Conservation (phyloP, 2,888 invertebrate species). For the Choreutis nemorana region DNA sequence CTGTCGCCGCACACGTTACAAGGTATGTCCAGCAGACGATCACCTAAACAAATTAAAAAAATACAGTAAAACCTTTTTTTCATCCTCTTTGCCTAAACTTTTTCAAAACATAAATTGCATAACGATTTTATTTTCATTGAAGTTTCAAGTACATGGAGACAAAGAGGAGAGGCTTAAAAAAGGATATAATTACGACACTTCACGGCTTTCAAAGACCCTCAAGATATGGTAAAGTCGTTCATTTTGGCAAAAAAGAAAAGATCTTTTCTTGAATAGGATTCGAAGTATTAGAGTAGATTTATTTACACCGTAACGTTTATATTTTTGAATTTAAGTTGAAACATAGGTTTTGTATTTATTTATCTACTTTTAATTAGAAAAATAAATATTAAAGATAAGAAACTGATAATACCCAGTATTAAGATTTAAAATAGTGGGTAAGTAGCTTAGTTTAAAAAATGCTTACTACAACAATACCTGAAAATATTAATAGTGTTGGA, state of each 20-base stretch:
- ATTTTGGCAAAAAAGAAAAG: constrained; percentile 52
- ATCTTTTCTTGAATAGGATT: constrained; percentile 55
- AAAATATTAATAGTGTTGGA: too few species aligned
- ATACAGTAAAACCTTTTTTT: neutral
- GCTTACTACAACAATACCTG: too few species aligned
- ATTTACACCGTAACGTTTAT: constrained; percentile 1
- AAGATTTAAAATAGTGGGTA: too few species aligned
- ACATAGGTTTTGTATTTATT: too few species aligned
- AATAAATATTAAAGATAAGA: too few species aligned
- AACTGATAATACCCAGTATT: too few species aligned
- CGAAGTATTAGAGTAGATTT: constrained; percentile 42
- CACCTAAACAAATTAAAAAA: constrained; percentile 80
- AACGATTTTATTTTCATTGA: constrained; percentile 11
- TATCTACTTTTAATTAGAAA: too few species aligned
- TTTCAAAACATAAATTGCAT: constrained; percentile 9
- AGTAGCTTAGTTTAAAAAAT: too few species aligned
- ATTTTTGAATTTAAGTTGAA: too few species aligned
- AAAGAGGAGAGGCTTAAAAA: constrained; percentile 16
- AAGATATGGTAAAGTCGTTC: constrained; percentile 60
- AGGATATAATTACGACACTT: constrained; percentile 58
- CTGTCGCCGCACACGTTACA: constrained; percentile 99
- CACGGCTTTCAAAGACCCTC: constrained; percentile 50
- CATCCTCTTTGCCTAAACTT: constrained; percentile 3
- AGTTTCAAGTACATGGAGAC: constrained; percentile 4
- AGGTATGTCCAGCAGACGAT: constrained; percentile 96